Percentiles rank a stretch among this genome's conserved stretches.
Conservation (phyloP, 2,888 invertebrate species). For the Macrosiphum euphorbiae region DNA sequence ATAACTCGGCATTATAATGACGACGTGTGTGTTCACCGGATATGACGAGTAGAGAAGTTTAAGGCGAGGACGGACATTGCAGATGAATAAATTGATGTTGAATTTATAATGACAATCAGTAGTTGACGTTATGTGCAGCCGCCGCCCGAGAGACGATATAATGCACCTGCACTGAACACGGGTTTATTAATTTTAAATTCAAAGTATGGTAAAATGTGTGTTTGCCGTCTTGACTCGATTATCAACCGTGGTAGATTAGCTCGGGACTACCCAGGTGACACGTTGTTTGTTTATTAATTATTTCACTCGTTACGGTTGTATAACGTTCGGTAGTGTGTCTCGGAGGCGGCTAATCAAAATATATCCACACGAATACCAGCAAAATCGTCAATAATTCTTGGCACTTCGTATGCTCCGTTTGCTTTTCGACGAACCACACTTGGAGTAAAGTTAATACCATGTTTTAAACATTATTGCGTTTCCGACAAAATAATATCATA, state of each 20-base stretch:
- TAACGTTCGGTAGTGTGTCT: background rate
- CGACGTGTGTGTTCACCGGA: background rate
- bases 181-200: background rate
- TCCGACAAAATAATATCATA: background rate
- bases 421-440: background rate
- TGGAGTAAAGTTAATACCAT: background rate
- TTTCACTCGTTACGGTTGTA: background rate
- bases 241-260: background rate
- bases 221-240: background rate
- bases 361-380: background rate
- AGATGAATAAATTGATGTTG: background rate
- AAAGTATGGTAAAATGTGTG: background rate
- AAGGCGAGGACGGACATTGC: background rate
- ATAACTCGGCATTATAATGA: background rate
- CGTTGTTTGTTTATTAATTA: conserved; percentile 16
- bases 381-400: background rate
- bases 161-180: background rate
- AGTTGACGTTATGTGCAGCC: background rate
- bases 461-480: background rate
- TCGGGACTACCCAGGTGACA: background rate
- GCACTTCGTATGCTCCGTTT: background rate
- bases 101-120: background rate
- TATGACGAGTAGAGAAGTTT: background rate
- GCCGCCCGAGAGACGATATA: background rate
- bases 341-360: background rate